Base-by-base conservation (phyloP, 2,113 vertebrate species). In the Felis catus region DNA sequence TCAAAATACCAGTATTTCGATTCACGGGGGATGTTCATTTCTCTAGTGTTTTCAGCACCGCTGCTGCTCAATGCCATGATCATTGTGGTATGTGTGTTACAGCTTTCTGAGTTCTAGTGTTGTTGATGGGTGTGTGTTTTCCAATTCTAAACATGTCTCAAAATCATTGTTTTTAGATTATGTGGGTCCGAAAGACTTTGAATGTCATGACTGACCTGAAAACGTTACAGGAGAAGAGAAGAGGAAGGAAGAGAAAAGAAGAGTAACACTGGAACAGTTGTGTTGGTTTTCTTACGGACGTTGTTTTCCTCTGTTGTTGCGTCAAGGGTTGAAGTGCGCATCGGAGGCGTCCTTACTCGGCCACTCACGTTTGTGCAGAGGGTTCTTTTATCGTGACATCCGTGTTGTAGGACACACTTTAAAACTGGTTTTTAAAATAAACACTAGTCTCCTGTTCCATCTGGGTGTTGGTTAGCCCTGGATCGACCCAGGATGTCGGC, bases 21-120 rank as follows among this genome's bases (percentile, higher is more conserved):
- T 95, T 99, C 99, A 14, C 99, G 99, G 97, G 99, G 99, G 87
- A 99, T 99, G 99, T 99, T 99, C 98, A 99, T 99, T 97, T 99
- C 99, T 0, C 73, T 99, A 3, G 99, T 99, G 48, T 99, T 99
- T 97, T 99, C 99, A 0, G 98, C 99, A 0, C 99, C 99, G 0
- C 98, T 99, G 83, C 98, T 99, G 78, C 85, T 99, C 85, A 99
- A 99, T 36, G 99, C 99, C 4, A 65, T 99, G 85, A 96, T 99
- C 96, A 99, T 99, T 39, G 99, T 99, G 99, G 99, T 99, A 99
- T 36, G 99, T 98, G 7, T 21, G 66, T 45, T 55, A 7, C 41
- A 0, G 5, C 7, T 1, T 3, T 78, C 1, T 9, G 21, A 4
- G 1, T 18, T 12, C 13, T 80, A 4, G 3, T 3, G 41, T 36